Evolutionary conservation across 2,797 vertebrate species (phyloP).

Genomic region (Tachyglossus aculeatus): DNA sequence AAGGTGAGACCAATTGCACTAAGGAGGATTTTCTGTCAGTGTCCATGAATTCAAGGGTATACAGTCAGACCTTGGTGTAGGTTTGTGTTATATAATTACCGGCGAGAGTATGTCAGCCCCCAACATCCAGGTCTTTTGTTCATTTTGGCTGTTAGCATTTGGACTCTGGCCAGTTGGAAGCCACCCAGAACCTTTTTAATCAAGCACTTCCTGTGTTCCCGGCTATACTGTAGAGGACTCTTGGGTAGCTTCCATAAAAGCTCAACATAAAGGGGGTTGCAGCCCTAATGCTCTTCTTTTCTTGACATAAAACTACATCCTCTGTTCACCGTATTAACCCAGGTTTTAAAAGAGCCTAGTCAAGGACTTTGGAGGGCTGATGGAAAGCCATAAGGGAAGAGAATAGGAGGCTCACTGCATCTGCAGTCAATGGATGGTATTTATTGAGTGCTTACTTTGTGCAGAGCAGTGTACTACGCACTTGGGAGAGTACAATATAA

Average conservation of each 20-base stretch:
- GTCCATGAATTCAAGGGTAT: constrained; percentile 30
- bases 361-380: constrained; percentile 37
- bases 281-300: constrained; percentile 56
- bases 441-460: no score
- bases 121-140: constrained; percentile 58
- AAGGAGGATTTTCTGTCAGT: constrained; percentile 60
- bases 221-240: constrained; percentile 45
- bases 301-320: constrained; percentile 56
- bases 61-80: constrained; percentile 23
- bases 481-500: no score
- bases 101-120: constrained; percentile 43
- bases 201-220: constrained; percentile 59
- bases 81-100: constrained; percentile 61
- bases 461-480: no score
- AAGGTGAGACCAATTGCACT: constrained; percentile 45
- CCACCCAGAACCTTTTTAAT: constrained; percentile 59
- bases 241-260: constrained; percentile 65
- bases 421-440: no score
- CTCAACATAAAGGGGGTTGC: constrained; percentile 53
- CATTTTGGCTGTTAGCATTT: constrained; percentile 59
- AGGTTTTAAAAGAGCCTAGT: constrained; percentile 49
- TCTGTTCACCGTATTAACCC: constrained; percentile 57
- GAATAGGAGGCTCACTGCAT: no score
- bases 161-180: constrained; percentile 58
- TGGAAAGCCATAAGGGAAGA: constrained; percentile 30